These are phyloP conservation scores for Sebastolobus altivelis DNA, from an alignment of 2,797 vertebrate species.

Conservation along the genomic window DNA sequence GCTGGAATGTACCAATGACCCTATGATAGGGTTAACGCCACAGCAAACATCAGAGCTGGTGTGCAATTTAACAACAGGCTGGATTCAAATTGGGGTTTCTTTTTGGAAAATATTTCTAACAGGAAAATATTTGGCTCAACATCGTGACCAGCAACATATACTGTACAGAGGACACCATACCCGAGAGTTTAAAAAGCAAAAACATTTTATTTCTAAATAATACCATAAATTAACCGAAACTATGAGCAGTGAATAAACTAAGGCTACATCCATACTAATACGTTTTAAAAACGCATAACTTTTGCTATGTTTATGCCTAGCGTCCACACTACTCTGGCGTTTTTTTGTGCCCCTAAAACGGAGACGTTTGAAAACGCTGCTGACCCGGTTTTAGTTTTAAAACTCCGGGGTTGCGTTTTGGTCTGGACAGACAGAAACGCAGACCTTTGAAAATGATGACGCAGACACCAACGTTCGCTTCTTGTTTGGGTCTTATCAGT, in stretches of 20 bases:
- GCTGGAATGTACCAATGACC: slow-evolving; percentile 8
- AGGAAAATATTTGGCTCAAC: too few species aligned
- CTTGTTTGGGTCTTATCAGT: background rate
- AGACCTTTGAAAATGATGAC: fast-evolving
- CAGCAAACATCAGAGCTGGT: background rate
- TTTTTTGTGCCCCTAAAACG: background rate
- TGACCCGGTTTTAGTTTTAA: background rate
- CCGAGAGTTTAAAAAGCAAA: background rate
- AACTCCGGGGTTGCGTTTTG: fast-evolving
- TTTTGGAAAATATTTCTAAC: background rate
- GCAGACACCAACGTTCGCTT: background rate
- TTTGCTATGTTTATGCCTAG: fast-evolving
- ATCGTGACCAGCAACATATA: too few species aligned
- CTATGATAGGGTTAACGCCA: background rate
- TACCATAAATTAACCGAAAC: background rate
- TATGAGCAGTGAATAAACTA: background rate
- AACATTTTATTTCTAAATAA: fast-evolving
- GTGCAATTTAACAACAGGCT: slow-evolving; percentile 15
- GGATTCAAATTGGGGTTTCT: slow-evolving; percentile 19
- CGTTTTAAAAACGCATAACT: fast-evolving
- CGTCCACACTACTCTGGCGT: fast-evolving
- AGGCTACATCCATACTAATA: too few species aligned
- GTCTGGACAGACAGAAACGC: background rate
- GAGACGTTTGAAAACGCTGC: background rate
- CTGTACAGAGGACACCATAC: too few species aligned